Evolutionary conservation across 2,113 vertebrate genomes (phyloP).

Genomic region (Phocoena sinus): DNA sequence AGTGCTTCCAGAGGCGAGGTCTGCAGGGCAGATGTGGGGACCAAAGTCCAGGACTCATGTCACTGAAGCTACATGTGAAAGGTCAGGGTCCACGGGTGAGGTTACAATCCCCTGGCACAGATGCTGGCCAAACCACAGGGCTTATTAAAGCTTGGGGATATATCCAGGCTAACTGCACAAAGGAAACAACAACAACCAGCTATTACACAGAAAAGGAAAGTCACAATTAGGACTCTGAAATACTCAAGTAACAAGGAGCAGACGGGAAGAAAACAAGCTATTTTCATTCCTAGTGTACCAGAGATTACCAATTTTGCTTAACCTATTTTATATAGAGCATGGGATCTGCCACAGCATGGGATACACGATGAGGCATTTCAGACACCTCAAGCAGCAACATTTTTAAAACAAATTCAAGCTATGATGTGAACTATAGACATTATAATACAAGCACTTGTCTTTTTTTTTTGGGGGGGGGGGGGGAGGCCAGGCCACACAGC

Average conservation of each 20-base stretch:
- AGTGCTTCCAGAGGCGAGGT: neutral
- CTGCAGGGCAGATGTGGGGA: neutral
- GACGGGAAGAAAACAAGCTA: neutral
- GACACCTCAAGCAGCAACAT: neutral
- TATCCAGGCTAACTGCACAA: neutral
- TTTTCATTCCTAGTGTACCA: neutral
- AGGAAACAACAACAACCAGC: neutral
- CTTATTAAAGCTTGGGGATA: neutral
- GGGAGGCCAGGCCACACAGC: neutral
- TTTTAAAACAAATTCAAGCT: neutral
- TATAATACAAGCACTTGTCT: neutral
- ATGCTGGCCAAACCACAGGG: neutral
- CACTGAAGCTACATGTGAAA: neutral
- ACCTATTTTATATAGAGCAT: neutral
- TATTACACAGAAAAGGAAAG: neutral
- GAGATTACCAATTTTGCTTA: neutral
- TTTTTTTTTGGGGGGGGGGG: neutral
- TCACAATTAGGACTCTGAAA: neutral
- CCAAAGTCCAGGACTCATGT: rapidly evolving
- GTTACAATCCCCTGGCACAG: neutral
- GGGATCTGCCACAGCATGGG: neutral
- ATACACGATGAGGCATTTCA: rapidly evolving
- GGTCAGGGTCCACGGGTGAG: neutral
- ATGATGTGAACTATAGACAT: neutral
- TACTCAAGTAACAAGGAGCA: neutral